Evolutionary conservation across 1,140 invertebrate genomes (phyloP).

Genomic region (Lasaia peninsularis): DNA sequence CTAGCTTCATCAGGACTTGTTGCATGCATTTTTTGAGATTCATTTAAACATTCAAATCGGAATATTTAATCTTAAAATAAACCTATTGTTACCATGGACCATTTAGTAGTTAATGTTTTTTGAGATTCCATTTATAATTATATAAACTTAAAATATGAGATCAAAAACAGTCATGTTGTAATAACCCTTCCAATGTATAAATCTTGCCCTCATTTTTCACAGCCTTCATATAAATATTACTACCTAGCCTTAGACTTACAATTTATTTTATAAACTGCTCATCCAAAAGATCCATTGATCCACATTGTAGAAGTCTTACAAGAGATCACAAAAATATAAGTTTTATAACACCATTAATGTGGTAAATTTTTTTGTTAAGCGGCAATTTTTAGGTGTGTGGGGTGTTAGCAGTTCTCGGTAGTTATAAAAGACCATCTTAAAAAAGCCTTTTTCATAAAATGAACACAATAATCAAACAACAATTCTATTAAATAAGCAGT

Average conservation of each 20-base stretch:
- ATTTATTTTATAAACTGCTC: conserved; percentile 11
- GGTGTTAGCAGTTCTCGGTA: too few relatives aligned
- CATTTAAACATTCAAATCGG: neutral
- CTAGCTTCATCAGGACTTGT: neutral
- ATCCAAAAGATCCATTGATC: conserved; percentile 3
- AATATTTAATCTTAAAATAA: too few relatives aligned
- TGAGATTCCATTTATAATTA: neutral
- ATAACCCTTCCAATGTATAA: conserved; percentile 1
- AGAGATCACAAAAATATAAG: conserved; percentile 9
- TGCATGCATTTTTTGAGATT: neutral
- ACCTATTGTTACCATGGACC: too few relatives aligned
- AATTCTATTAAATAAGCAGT: too few relatives aligned
- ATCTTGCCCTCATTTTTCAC: conserved; percentile 7
- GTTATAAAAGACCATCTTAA: too few relatives aligned
- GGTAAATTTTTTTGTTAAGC: too few relatives aligned
- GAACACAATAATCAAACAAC: too few relatives aligned
- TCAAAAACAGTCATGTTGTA: neutral
- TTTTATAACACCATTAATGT: neutral
- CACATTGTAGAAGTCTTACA: conserved; percentile 8
- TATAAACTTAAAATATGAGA: neutral
- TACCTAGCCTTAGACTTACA: conserved; percentile 1
- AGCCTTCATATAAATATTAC: conserved; percentile 10
- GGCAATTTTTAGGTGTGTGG: too few relatives aligned
- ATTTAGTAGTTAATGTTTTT: neutral
- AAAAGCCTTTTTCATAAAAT: too few relatives aligned